Percentiles rank a stretch among this genome's conserved stretches.
phyloP scores from a whole-genome alignment of 2,797 vertebrate genomes.

The Manis javanica region DNA sequence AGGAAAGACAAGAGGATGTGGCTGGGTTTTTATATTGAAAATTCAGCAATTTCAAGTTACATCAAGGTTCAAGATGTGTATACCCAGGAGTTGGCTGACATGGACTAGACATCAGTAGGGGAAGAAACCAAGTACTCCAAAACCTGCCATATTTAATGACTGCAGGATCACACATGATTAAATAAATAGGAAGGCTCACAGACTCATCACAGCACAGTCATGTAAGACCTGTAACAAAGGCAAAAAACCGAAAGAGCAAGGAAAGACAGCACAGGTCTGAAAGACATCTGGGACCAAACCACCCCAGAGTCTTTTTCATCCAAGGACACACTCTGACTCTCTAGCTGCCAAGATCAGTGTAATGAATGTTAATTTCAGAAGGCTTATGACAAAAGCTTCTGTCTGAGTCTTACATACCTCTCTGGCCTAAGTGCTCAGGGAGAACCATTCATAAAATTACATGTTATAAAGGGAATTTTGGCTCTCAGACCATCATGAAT shows the following conservation, averaged over 20 bases:
- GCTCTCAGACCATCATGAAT: background rate
- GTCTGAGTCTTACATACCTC: background rate
- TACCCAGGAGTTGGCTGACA: background rate
- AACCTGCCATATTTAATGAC: background rate
- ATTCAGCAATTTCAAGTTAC: background rate
- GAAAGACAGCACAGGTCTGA: background rate
- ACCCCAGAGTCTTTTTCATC: background rate
- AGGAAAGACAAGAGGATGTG: background rate
- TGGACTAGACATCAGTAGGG: rapidly evolving
- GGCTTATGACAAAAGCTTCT: background rate
- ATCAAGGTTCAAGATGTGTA: background rate
- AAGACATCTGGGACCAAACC: background rate
- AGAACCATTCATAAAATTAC: background rate
- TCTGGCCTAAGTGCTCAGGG: background rate
- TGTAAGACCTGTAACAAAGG: background rate
- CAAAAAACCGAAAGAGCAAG: background rate
- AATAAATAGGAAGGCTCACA: background rate
- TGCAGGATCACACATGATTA: background rate
- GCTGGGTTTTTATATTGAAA: background rate
- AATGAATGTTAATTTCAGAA: background rate
- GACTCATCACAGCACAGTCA: background rate
- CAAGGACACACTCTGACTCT: background rate
- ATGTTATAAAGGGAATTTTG: background rate
- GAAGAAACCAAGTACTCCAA: background rate
- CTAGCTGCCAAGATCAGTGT: background rate